These are phyloP conservation scores for Hexactinellida sp. DNA, from an alignment of 37 sponge, comb jelly and placozoan genomes.

Conservation along the genomic window DNA sequence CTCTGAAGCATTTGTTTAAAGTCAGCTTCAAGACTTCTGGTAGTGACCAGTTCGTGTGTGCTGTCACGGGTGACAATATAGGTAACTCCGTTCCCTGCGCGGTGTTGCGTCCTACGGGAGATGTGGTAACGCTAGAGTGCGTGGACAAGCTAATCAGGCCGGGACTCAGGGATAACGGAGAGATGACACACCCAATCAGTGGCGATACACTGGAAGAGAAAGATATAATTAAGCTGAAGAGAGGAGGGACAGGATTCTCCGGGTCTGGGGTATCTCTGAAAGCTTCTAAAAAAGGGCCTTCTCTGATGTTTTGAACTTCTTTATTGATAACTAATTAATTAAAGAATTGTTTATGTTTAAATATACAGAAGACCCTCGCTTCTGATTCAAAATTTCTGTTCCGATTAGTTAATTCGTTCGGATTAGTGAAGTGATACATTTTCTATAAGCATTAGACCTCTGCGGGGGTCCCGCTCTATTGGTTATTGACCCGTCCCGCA, in stretches of 20 bases:
- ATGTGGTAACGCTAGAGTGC: slow-evolving; percentile 83
- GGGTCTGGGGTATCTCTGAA: not conserved
- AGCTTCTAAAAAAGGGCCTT: not conserved
- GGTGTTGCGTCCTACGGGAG: slow-evolving; percentile 51
- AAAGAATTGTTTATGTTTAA: no score
- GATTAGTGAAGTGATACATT: no score
- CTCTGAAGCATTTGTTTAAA: slow-evolving; percentile 19
- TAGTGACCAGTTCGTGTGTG: slow-evolving; percentile 57
- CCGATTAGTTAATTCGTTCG: no score
- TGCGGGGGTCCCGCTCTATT: no score
- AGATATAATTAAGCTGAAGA: slow-evolving; percentile 50
- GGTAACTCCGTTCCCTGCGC: slow-evolving; percentile 74
- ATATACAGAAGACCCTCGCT: no score
- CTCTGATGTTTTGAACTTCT: not conserved
- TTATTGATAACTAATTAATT: no score
- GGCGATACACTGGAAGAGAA: slow-evolving; percentile 64
- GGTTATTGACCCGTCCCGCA: no score
- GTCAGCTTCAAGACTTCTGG: not conserved
- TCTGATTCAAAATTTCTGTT: no score
- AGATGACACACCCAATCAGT: slow-evolving; percentile 77
- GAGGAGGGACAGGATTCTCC: not conserved
- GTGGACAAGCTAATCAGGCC: slow-evolving; percentile 60
- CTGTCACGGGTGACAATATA: slow-evolving; percentile 71
- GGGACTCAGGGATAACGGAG: not conserved
- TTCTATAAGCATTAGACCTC: no score